Evolutionary conservation across 1,140 invertebrate genomes (phyloP).

Genomic region (Matsumurasca onukii): DNA sequence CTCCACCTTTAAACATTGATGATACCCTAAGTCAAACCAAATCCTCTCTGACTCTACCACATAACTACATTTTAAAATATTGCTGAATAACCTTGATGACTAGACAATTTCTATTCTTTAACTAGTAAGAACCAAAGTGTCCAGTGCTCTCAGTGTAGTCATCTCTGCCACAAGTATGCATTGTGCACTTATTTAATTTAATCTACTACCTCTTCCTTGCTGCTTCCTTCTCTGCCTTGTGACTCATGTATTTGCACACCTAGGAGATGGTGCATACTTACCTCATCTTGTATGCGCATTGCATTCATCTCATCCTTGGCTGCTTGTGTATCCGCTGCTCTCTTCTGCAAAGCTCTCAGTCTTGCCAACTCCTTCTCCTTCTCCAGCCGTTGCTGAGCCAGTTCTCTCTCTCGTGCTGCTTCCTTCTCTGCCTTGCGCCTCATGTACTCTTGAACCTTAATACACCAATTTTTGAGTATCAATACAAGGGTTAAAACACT

Average conservation of each 20-base stretch:
- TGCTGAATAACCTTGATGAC: too few relatives aligned
- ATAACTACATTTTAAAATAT: too few relatives aligned
- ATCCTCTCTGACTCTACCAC: too few relatives aligned
- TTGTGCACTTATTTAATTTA: conserved; percentile 51
- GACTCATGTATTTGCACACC: conserved; percentile 58
- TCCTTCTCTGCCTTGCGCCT: conserved; percentile 58
- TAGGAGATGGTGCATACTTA: too few relatives aligned
- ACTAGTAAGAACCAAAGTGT: too few relatives aligned
- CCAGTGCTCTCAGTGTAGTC: conserved; percentile 48
- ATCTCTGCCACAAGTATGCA: conserved; percentile 53
- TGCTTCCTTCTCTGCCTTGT: conserved; percentile 58
- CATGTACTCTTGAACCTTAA: conserved; percentile 59
- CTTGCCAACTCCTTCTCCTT: conserved; percentile 54
- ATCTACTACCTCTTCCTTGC: conserved; percentile 55
- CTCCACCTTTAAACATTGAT: conserved; percentile 44
- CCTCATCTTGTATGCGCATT: conserved; percentile 55
- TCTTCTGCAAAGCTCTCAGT: conserved; percentile 51
- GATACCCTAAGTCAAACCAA: too few relatives aligned
- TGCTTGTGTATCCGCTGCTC: conserved; percentile 47
- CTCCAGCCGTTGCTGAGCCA: conserved; percentile 50
- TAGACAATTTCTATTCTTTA: too few relatives aligned
- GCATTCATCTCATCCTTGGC: conserved; percentile 57
- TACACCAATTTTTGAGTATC: too few relatives aligned
- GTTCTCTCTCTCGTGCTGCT: conserved; percentile 53
- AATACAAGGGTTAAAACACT: too few relatives aligned